Conservation (phyloP, 2,797 vertebrate genomes). For the Crax fasciolata region DNA sequence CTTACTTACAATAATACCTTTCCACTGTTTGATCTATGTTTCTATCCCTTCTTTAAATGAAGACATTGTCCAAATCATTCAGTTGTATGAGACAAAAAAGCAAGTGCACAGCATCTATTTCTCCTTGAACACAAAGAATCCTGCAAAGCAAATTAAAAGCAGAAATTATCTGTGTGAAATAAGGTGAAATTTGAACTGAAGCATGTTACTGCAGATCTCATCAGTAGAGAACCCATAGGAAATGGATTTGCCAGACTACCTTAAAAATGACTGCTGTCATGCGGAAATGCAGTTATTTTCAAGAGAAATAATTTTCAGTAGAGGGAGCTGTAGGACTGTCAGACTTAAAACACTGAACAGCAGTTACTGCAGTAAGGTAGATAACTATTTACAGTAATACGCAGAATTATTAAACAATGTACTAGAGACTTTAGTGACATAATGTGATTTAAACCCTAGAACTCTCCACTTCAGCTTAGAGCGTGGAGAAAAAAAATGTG, state of each 20-base stretch:
- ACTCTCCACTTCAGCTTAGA: background rate
- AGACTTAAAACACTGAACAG: background rate
- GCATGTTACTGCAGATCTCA: background rate
- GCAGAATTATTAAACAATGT: slow-evolving; percentile 34
- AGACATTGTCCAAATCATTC: background rate
- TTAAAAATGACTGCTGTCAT: slow-evolving; percentile 43
- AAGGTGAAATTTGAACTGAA: background rate
- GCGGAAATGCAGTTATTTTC: slow-evolving; percentile 26
- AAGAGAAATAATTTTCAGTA: slow-evolving; percentile 64
- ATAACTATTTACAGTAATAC: slow-evolving; percentile 43
- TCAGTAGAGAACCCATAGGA: background rate
- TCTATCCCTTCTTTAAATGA: background rate
- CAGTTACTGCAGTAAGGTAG: slow-evolving; percentile 27
- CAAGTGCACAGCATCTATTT: background rate
- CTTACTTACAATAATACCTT: background rate
- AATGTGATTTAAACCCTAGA: slow-evolving; percentile 46
- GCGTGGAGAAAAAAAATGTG: background rate
- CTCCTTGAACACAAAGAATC: background rate
- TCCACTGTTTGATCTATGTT: background rate
- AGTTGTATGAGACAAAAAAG: background rate
- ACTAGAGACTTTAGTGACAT: slow-evolving; percentile 4
- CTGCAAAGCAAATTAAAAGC: slow-evolving; percentile 17
- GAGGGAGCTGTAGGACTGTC: slow-evolving; percentile 78
- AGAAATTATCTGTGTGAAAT: background rate
- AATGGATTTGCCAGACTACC: slow-evolving; percentile 32